phyloP scores from a whole-genome alignment of 2,113 vertebrate species.

The Anguilla japonica region DNA sequence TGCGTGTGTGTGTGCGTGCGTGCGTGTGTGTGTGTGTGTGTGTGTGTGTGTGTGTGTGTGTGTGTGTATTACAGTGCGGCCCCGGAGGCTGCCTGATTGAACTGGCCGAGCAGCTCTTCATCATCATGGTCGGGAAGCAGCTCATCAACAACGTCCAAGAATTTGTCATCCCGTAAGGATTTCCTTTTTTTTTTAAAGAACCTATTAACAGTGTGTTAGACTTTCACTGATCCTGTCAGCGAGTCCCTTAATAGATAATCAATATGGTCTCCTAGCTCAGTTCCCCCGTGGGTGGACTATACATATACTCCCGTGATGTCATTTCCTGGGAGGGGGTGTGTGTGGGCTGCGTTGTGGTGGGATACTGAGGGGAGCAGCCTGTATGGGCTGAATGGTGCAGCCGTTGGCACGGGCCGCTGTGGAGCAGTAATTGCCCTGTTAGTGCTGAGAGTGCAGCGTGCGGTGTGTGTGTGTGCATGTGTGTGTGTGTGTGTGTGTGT shows the following conservation, averaged over 20 bases:
- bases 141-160: slow-evolving; percentile 76
- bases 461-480: neutral
- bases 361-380: slow-evolving; percentile 34
- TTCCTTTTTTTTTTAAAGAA: neutral
- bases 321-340: slow-evolving; percentile 1
- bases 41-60: slow-evolving; percentile 22
- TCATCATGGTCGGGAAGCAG: slow-evolving; percentile 80
- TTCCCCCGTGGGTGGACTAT: neutral
- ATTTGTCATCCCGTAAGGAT: slow-evolving; percentile 72
- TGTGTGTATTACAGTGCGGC: slow-evolving; percentile 63
- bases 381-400: slow-evolving; percentile 30
- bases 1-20: neutral
- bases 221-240: neutral
- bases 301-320: neutral
- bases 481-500: no score
- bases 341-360: slow-evolving; percentile 21
- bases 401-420: slow-evolving; percentile 22
- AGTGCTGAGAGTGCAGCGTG: neutral
- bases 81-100: slow-evolving; percentile 74
- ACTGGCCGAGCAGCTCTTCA: slow-evolving; percentile 76
- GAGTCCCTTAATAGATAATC: neutral
- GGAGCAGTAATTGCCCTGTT: slow-evolving; percentile 3
- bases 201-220: neutral
- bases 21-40: slow-evolving; percentile 25
- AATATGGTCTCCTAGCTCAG: no score